Evolutionary conservation across 1,140 invertebrate species (phyloP).

Genomic region (Drosophila sulfurigaster): DNA sequence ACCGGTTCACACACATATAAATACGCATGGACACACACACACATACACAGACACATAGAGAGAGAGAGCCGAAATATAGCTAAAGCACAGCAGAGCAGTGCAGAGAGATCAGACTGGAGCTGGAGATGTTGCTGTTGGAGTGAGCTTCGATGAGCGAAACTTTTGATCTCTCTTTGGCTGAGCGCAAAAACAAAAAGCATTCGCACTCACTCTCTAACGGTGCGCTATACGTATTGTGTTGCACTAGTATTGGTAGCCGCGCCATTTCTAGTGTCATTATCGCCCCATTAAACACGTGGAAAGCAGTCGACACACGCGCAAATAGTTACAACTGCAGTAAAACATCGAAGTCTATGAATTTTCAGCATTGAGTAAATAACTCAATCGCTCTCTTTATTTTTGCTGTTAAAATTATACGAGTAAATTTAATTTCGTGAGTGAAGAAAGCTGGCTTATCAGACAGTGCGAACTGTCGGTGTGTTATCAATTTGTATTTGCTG

Average conservation of each 20-base stretch:
- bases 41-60: conserved; percentile 3
- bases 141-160: conserved; percentile 46
- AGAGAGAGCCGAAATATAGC: conserved; percentile 21
- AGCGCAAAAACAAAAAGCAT: conserved; percentile 25
- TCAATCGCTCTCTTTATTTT: neutral
- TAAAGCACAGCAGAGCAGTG: conserved; percentile 8
- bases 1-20: conserved; percentile 40
- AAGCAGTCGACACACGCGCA: conserved; percentile 4
- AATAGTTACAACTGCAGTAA: neutral
- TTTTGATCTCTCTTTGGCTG: conserved; percentile 19
- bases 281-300: conserved; percentile 41
- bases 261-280: conserved; percentile 14
- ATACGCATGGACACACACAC: conserved; percentile 1
- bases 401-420: neutral
- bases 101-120: conserved; percentile 11
- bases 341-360: conserved; percentile 23
- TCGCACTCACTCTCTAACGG: neutral
- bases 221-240: neutral
- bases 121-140: conserved; percentile 32
- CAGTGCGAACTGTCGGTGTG: conserved; percentile 15
- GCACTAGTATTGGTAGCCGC: conserved; percentile 9
- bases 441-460: conserved; percentile 31
- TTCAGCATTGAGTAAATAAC: conserved; percentile 18
- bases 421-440: neutral
- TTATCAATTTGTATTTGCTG: conserved; percentile 56